Evolutionary conservation across 2,113 vertebrate species (phyloP).

Genomic region (Stercorarius parasiticus): DNA sequence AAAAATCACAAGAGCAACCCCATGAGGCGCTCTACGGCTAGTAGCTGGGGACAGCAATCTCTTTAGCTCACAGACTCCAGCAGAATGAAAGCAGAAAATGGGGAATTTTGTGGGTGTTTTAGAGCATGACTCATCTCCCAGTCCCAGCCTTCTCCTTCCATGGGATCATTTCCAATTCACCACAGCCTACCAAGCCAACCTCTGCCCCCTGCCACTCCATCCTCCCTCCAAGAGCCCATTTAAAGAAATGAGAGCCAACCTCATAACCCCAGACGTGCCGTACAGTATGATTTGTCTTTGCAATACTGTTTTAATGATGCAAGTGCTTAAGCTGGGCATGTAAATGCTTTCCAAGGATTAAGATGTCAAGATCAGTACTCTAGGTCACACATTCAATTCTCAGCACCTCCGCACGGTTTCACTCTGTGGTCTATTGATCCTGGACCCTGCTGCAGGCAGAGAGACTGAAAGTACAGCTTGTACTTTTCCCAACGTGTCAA

Average conservation of each 20-base stretch:
- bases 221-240: background rate
- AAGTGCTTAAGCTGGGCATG: background rate
- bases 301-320: background rate
- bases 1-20: background rate
- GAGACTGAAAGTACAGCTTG: conserved; percentile 71
- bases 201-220: background rate
- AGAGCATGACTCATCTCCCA: background rate
- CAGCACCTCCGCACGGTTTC: conserved; percentile 57
- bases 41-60: background rate
- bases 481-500: conserved; percentile 66
- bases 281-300: background rate
- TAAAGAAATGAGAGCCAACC: background rate
- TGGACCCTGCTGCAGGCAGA: conserved; percentile 74
- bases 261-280: background rate
- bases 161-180: background rate
- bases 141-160: background rate
- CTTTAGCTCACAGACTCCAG: background rate
- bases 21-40: background rate
- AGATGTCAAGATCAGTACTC: background rate
- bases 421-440: conserved; percentile 79
- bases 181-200: background rate
- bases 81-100: background rate
- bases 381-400: background rate
- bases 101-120: background rate
- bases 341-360: background rate